Base-by-base conservation (phyloP, 2,113 vertebrate species). In the Istiophorus platypterus region DNA sequence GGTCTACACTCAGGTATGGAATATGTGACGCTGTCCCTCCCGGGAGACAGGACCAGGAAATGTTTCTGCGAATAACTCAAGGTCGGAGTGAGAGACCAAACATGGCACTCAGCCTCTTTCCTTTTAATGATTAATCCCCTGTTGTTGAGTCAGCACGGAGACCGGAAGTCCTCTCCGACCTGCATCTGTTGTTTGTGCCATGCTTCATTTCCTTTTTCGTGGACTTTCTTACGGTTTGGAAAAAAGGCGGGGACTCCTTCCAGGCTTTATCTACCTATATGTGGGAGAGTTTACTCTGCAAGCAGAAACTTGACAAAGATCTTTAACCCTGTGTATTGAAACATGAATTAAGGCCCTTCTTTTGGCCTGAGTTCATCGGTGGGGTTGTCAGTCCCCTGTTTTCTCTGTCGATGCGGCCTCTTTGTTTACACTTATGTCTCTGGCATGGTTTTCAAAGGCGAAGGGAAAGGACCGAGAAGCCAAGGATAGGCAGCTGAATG, bases 381-480 rank as follows among this genome's bases (percentile, higher is more conserved):
- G 58, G 39, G 13, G 61, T 15, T 56, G 8, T 65, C 41, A 18
- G 3, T 49, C 54, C 10, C 11, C 0, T 17, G 61, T 71, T 7
- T 15, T 18, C 11, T 80, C 22, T 39, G 27, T 63, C 49, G 67
- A 5, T 0, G n/a, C 63, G 78, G 26, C 41, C 29, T 81, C 65
- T 52, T 34, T 72, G 68, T 80, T 88, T 54, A 87, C 41, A 12
- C 20, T n/a, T 37, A 80, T 92, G 65, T 87, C 85, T 85, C 81
- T 91, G 58, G 29, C 85, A 41, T 91, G 83, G 88, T 86, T 88
- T 89, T 93, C 79, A 52, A 96, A 99, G 98, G 94, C 93, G 27
- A 99, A 98, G 91, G 96, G 68, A 84, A 99, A 97, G 92, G 97
- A 98, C 76, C 88, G 89, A 70, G 98, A 97, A 91, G 95, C 95